Base-by-base conservation (phyloP, 2,888 invertebrate genomes). In the Bibio marci region DNA sequence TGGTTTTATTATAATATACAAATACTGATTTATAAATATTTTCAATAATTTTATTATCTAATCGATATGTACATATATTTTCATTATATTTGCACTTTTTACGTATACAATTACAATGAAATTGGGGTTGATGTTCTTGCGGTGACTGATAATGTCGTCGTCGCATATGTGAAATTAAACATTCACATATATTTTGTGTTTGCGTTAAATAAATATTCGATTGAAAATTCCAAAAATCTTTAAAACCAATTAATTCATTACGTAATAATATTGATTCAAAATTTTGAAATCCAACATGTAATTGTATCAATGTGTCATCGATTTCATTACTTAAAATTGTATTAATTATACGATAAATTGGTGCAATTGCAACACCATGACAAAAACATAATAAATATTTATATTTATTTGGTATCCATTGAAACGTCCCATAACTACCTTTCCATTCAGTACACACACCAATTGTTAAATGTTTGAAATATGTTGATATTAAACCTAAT, bases 311-410 rank as follows among this genome's bases (percentile, higher is more conserved):
- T 1, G 74, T 75, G 48, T 74, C 69, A 50, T 80, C 78, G 22
- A 73, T 67, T 46, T 78, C 78, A 58, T 83, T 69, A 17, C 63
- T 52, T 37, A 83, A 49, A 44, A 82, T 66, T 28, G 63, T 55
- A 25, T 68, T 58, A 37, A 80, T 68, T 11, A 85, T 66, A 13
- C 72, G 65, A 48, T 70, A 65, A 50, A 81, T 67, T 19, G 83
- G 77, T 14, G 80, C 73, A 44, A 85, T 69, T 1, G 82, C 85
- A 18, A 82, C 79, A 1, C 85, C 85, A 52, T 81, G 81, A 34
- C 76, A 67, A 32, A 77, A 56, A 52, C 74, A 62, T 2, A 68
- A 44, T 14, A 72, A 48, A 41, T 57, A 43, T 43, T 60, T 57
- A 50, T 57, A 64, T 32, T 50, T 52, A 49, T 69, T 67, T 13